Evolutionary conservation across 1,140 invertebrate genomes (phyloP).

Genomic region (Nautilus pompilius): DNA sequence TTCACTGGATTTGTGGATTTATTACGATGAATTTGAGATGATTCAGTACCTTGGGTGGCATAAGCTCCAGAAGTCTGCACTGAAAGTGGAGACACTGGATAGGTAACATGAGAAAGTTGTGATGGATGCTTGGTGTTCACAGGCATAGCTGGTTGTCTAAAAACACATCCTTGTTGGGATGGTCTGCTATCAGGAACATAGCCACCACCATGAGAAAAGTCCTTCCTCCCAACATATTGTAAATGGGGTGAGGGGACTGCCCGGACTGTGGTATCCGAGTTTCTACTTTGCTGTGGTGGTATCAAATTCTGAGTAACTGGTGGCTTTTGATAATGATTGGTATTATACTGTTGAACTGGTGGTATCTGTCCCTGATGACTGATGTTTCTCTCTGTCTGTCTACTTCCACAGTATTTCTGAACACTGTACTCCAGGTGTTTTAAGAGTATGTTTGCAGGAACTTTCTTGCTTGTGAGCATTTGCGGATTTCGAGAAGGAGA

Average conservation of each 20-base stretch:
- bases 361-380: slow-evolving; percentile 6
- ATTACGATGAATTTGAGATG: background rate
- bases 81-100: background rate
- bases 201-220: background rate
- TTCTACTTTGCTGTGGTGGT: background rate
- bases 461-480: background rate
- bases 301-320: background rate
- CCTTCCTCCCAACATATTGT: background rate
- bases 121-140: too few relatives aligned
- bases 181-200: too few relatives aligned
- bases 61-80: slow-evolving; percentile 5
- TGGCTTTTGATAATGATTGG: background rate
- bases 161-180: too few relatives aligned
- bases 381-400: background rate
- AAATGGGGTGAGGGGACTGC: background rate
- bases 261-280: background rate
- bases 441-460: slow-evolving; percentile 24
- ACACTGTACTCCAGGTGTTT: slow-evolving; percentile 36
- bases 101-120: too few relatives aligned
- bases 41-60: background rate
- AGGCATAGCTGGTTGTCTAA: too few relatives aligned
- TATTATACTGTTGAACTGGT: slow-evolving; percentile 8
- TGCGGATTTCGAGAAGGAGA: background rate
- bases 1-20: background rate
- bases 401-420: slow-evolving; percentile 29